phyloP scores from a whole-genome alignment of 2,888 invertebrate species.

The Lingula anatina region DNA sequence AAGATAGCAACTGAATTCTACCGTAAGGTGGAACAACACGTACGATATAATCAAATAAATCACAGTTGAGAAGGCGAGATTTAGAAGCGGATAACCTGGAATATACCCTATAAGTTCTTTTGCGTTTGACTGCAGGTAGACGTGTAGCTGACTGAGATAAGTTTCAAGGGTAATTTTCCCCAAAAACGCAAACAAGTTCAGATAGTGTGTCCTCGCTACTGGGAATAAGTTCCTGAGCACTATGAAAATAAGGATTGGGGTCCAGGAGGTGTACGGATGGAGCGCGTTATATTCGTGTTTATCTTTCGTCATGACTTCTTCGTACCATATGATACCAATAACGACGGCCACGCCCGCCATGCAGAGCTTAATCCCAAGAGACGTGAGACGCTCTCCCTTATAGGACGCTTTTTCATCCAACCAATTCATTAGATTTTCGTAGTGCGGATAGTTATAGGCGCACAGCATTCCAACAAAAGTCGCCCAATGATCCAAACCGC shows the following conservation, averaged over 20 bases:
- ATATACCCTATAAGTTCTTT: constrained; percentile 28
- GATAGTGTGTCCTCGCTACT: constrained; percentile 19
- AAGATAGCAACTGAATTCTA: constrained; percentile 24
- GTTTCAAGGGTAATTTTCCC: constrained; percentile 40
- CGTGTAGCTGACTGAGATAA: constrained; percentile 34
- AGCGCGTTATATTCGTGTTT: constrained; percentile 24
- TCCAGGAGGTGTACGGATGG: constrained; percentile 28
- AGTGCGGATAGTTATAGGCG: constrained; percentile 37
- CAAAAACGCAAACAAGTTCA: constrained; percentile 26
- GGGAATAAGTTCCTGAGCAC: constrained; percentile 27
- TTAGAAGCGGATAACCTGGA: constrained; percentile 24
- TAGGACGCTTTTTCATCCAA: constrained; percentile 10
- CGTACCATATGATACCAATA: constrained; percentile 17
- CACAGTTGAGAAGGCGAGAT: constrained; percentile 26
- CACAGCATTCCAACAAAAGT: constrained; percentile 35
- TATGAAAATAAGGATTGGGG: constrained; percentile 27
- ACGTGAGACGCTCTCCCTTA: constrained; percentile 1
- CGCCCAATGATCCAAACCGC: constrained; percentile 35
- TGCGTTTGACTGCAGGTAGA: constrained; percentile 36
- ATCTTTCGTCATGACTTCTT: constrained; percentile 15
- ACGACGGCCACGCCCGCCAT: constrained; percentile 9
- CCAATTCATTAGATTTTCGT: constrained; percentile 23
- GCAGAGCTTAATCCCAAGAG: background rate
- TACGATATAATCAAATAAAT: constrained; percentile 28
- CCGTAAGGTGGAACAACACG: constrained; percentile 25